Evolutionary conservation across 2,888 invertebrate genomes (phyloP), one percentile per base, ranked within the genome.

Genomic region (Cephus spinipes): DNA sequence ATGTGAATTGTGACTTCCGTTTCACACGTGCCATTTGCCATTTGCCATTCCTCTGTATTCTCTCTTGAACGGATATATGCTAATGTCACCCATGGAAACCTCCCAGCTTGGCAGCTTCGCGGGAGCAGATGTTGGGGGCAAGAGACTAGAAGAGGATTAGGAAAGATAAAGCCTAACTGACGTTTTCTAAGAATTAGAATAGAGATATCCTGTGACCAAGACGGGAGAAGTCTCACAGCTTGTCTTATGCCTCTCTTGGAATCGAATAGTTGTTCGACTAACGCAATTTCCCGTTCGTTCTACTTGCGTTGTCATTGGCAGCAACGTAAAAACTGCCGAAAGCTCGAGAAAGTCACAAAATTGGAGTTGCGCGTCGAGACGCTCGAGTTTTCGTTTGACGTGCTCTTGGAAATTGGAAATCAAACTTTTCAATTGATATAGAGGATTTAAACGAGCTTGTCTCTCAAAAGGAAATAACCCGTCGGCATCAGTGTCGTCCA

Each of bases 1-100:
- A 86, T 85, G 87, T 84, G 85, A 86, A 86, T 87, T 85, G 79
- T 82, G 83, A 83, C 81, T 55, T 55, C 2, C 23, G 9, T 82
- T 83, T 81, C 80, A 78, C 80, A 73, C 33, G 75, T 78, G 74
- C 76, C 69, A 32, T 55, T 68, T 4, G 36, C 74, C n/a, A 32
- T 55, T 68, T 4, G 36, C 74, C n/a, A 32, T 12, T 36, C 15
- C 30, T 32, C 77, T 55, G 55, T 55, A 35, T 3, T 15, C 23
- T 55, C 55, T 55, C 23, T 23, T 55, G 23, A 55, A 23, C 55
- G 86, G 82, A 86, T 86, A 85, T 86, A 87, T 87, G 87, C 85
- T 87, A 87, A 86, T 87, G 81, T 75, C 73, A 76, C 71, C 74
- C 81, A 81, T 78, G 78, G 73, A 83, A 85, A 85, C 82, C 76